phyloP scores from a whole-genome alignment of 2,797 vertebrate species.

The Chaetophractus vellerosus region DNA sequence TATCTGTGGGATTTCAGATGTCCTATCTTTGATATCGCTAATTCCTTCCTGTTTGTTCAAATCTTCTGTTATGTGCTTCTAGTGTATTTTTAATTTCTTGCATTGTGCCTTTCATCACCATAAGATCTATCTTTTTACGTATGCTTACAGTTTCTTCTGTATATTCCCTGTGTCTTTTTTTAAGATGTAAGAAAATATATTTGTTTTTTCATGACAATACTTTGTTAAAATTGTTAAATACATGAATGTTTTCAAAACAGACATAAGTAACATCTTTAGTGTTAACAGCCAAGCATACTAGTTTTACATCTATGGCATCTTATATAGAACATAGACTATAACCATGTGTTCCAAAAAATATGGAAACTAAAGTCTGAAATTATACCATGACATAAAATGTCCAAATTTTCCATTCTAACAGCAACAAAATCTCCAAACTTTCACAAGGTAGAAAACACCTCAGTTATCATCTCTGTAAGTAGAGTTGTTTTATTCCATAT shows the following conservation, averaged over 20 bases:
- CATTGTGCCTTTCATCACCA: no score
- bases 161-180: no score
- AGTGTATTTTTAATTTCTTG: no score
- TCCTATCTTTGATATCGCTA: no score
- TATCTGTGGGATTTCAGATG: no score
- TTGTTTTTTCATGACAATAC: constrained; percentile 89
- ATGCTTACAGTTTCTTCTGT: no score
- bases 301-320: constrained; percentile 84
- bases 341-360: constrained; percentile 83
- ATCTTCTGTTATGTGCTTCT: no score
- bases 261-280: constrained; percentile 88
- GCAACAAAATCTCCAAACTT: constrained; percentile 64
- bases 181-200: constrained; percentile 92
- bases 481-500: constrained; percentile 35
- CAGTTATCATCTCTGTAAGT: constrained; percentile 34
- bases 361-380: constrained; percentile 84
- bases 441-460: constrained; percentile 56
- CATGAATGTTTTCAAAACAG: constrained; percentile 90
- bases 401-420: constrained; percentile 72
- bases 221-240: constrained; percentile 90
- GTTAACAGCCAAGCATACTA: constrained; percentile 89
- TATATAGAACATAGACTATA: constrained; percentile 85
- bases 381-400: constrained; percentile 83
- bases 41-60: no score
- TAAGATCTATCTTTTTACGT: no score